Percentiles rank a stretch among this genome's conserved stretches.
Evolutionary conservation across 2,113 vertebrate species (phyloP).

Genomic region (Pantherophis guttatus): DNA sequence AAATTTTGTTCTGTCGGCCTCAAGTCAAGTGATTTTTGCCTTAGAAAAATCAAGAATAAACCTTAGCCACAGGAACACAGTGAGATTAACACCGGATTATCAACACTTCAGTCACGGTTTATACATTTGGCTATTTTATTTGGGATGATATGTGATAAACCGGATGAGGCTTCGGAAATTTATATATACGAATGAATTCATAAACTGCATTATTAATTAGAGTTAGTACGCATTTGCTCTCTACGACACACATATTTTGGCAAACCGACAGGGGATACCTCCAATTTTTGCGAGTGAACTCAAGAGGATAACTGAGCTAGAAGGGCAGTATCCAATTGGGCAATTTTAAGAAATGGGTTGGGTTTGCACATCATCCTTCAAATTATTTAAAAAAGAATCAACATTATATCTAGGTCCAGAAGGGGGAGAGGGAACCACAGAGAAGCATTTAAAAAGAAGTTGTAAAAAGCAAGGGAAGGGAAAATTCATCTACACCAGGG

Average conservation of each 20-base stretch:
- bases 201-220: background rate
- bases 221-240: background rate
- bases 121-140: background rate
- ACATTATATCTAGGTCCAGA: background rate
- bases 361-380: background rate
- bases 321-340: background rate
- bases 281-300: background rate
- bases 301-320: background rate
- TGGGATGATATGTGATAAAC: background rate
- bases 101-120: background rate
- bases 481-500: background rate
- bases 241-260: background rate
- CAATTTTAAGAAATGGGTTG: background rate
- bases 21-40: background rate
- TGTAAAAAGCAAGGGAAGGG: background rate
- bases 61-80: background rate
- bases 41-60: background rate
- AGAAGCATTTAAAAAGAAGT: background rate
- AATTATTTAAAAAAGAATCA: background rate
- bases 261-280: background rate
- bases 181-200: background rate
- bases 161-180: background rate
- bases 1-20: background rate
- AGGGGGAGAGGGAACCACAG: background rate
- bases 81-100: background rate